Evolutionary conservation across 2,888 invertebrate species (phyloP).

Genomic region (Rotaria magnacalcarata): DNA sequence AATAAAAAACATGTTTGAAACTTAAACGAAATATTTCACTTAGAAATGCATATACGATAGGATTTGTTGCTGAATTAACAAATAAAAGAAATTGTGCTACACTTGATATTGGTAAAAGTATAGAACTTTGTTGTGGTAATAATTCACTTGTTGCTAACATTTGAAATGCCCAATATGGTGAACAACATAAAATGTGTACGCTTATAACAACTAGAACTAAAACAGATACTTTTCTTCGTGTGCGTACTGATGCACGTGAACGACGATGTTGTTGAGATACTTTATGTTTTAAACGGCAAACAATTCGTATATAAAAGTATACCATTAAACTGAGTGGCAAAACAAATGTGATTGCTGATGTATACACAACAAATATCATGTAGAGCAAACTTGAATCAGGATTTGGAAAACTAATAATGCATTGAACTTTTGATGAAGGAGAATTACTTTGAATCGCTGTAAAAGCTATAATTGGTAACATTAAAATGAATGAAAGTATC

Average conservation of each 20-base stretch:
- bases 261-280: slow-evolving; percentile 9
- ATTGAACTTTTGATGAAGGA: not conserved
- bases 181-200: slow-evolving; percentile 39
- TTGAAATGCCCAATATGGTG: slow-evolving; percentile 45
- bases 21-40: slow-evolving; percentile 44
- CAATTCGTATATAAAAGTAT: slow-evolving; percentile 41
- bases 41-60: slow-evolving; percentile 43
- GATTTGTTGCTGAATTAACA: slow-evolving; percentile 44
- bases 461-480: slow-evolving; percentile 4
- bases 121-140: not conserved
- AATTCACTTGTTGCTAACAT: slow-evolving; percentile 14
- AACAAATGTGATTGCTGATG: slow-evolving; percentile 40
- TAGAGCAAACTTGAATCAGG: not conserved
- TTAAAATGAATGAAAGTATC: slow-evolving; percentile 25
- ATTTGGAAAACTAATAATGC: not conserved
- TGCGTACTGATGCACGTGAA: slow-evolving; percentile 8
- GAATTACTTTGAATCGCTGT: not conserved
- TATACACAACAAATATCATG: not conserved
- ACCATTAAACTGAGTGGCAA: slow-evolving; percentile 42
- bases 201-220: slow-evolving; percentile 42
- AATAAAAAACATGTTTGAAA: slow-evolving; percentile 40
- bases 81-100: slow-evolving; percentile 42
- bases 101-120: slow-evolving; percentile 38
- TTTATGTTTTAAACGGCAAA: slow-evolving; percentile 36
- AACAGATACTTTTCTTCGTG: slow-evolving; percentile 39